phyloP scores from a whole-genome alignment of 2,113 vertebrate species.

The Hypanus sabinus region DNA sequence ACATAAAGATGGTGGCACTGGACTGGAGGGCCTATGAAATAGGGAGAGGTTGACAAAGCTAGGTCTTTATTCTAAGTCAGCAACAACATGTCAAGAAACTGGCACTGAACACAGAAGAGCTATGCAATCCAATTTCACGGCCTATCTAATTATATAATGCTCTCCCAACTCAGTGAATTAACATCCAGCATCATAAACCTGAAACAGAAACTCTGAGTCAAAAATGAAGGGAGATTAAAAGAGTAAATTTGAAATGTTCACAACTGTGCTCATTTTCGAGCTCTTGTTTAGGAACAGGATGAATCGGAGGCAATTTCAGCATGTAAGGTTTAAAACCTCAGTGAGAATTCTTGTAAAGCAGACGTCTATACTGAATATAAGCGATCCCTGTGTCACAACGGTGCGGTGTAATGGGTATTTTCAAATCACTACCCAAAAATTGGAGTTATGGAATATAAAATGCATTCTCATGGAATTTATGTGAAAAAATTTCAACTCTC shows the following conservation, averaged over 20 bases:
- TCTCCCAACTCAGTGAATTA: not conserved
- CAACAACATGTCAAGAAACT: too few species aligned
- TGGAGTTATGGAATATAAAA: too few species aligned
- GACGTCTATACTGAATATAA: not conserved
- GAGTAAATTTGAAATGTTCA: not conserved
- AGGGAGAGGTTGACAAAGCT: too few species aligned
- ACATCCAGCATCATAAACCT: not conserved
- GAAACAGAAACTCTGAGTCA: not conserved
- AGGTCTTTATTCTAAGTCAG: too few species aligned
- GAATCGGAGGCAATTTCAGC: not conserved
- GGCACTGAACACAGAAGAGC: too few species aligned
- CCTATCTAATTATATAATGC: not conserved
- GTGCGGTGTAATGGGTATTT: too few species aligned
- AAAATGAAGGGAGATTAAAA: not conserved
- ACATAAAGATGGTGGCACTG: too few species aligned
- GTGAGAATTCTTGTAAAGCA: not conserved
- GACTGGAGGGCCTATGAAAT: too few species aligned
- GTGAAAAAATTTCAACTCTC: too few species aligned
- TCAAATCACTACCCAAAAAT: too few species aligned
- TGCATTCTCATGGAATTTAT: too few species aligned
- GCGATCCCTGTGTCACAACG: not conserved
- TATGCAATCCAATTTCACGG: too few species aligned
- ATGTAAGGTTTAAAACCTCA: not conserved
- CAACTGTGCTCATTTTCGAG: not conserved
- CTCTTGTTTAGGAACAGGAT: not conserved